Base-by-base conservation (phyloP, 1,140 invertebrate genomes). In the Pseudobourletiella spinata region DNA sequence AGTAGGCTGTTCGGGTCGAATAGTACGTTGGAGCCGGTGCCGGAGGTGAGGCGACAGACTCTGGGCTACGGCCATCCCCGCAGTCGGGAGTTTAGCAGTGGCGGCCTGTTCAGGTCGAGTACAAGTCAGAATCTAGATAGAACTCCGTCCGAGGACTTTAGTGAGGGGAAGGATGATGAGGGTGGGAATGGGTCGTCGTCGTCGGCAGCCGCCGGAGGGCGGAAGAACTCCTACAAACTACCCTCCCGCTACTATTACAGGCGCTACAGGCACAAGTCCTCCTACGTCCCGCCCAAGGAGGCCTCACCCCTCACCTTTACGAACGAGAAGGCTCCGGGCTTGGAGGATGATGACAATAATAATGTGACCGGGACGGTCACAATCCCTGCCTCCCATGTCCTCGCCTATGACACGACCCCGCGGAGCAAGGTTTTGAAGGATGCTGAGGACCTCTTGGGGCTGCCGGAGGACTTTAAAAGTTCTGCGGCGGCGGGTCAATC, bases 201-300 rank as follows among this genome's bases (percentile, higher is more conserved):
- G 2, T 28, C 29, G 24, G 51, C 1, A 16, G 20, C 16, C 11
- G 20, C 24, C 42, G 39, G 48, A 42, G 46, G 59, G 22, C 24
- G 57, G 44, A 64, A 57, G 54, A 63, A 35, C 56, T 64, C 61
- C 14, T 63, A 63, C 46, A 68, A 70, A 59, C 35, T 66, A 26
- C 67, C 64, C 18, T 66, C 67, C 28, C 16, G 63, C 22, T 66
- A 65, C 54, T 67, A 70, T 52, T 69, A 68, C 56, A 15, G 67
- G 57, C 52, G 59, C n/a, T 66, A 65, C 25, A 28, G 62, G 29
- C 64, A 69, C 52, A 66, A 66, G 56, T 66, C 64, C 15, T 66
- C 64, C 3, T 64, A 69, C 52, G 62, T 44, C 20, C n/a, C 51
- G 26, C 67, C 61, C n/a, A 65, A 59, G 54, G 62, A 67, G 11